phyloP scores from a whole-genome alignment of 2,113 vertebrate genomes.

The Corvus cornix region DNA sequence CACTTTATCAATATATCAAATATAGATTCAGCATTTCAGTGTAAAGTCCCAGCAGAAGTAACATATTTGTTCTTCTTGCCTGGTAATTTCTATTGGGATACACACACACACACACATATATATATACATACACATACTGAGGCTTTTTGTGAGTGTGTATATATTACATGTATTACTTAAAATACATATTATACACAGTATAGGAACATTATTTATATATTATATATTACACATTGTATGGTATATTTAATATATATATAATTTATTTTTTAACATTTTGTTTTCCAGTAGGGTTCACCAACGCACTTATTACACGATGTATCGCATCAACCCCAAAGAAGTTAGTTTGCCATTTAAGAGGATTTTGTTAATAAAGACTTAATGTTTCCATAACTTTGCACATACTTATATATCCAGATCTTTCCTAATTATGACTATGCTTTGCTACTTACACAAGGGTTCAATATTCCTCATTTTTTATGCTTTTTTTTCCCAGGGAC shows the following conservation, averaged over 20 bases:
- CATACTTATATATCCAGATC: neutral
- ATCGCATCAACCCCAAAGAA: neutral
- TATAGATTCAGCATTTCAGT: neutral
- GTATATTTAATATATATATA: neutral
- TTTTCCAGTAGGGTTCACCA: neutral
- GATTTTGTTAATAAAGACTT: neutral
- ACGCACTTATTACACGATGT: neutral
- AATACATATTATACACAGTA: neutral
- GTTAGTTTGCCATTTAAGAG: neutral
- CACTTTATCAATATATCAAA: neutral
- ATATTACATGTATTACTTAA: neutral
- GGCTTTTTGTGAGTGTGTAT: neutral
- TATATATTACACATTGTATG: neutral
- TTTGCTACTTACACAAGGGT: neutral
- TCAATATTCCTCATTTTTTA: neutral
- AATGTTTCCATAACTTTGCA: neutral
- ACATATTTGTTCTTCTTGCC: neutral
- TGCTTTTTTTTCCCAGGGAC: neutral
- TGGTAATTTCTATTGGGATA: neutral
- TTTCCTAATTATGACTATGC: neutral
- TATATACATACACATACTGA: fast-evolving
- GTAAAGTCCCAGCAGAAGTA: neutral
- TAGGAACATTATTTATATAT: neutral
- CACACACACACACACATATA: neutral
- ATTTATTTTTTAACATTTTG: neutral